Conservation (phyloP, 1,140 invertebrate genomes). For the Philotrypesis tridentata region DNA sequence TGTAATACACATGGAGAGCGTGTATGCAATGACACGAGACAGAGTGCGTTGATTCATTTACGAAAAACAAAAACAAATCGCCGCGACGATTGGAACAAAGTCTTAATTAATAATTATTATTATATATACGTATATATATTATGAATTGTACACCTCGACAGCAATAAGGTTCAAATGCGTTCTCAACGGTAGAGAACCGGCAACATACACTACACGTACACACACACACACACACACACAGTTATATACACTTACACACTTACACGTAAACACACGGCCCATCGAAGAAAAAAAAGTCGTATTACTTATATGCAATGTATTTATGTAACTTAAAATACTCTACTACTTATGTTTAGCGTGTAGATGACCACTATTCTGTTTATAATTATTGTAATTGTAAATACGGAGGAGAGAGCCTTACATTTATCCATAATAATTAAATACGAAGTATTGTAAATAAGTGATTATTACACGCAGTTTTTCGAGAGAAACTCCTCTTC, state of each 20-base stretch:
- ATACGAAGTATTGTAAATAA: constrained; percentile 52
- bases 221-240: not conserved
- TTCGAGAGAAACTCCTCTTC: constrained; percentile 29
- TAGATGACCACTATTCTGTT: constrained; percentile 45
- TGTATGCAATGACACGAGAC: not conserved
- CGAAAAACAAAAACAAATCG: constrained; percentile 40
- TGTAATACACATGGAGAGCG: not conserved
- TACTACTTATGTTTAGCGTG: constrained; percentile 47
- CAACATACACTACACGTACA: not conserved
- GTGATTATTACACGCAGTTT: constrained; percentile 49
- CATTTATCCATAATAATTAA: constrained; percentile 47
- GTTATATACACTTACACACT: not conserved
- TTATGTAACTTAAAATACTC: constrained; percentile 51
- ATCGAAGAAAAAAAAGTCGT: constrained; percentile 48
- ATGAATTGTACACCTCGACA: constrained; percentile 43
- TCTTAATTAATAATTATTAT: constrained; percentile 34
- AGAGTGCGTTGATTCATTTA: constrained; percentile 9
- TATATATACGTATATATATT: not conserved
- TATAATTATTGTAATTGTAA: constrained; percentile 48
- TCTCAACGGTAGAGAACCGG: constrained; percentile 47
- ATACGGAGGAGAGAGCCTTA: constrained; percentile 50
- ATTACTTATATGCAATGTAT: constrained; percentile 47
- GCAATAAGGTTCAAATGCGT: constrained; percentile 40
- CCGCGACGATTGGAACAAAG: constrained; percentile 39
- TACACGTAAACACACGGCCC: constrained; percentile 23